Base-by-base conservation (phyloP, 2,888 invertebrate species). In the Allygus modestus region DNA sequence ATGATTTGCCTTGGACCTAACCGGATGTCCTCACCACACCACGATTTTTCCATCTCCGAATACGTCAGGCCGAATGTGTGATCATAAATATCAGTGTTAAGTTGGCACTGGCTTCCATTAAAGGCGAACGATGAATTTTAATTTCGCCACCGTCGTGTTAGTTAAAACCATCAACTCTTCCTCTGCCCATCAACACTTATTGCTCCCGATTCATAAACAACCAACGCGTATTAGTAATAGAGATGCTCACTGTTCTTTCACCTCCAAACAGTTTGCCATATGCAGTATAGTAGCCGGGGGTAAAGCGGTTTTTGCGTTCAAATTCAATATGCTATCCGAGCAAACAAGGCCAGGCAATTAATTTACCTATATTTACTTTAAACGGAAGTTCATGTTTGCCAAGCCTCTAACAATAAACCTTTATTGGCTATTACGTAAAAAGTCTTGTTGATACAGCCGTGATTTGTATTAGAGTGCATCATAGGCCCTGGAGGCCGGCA, bases 281-380 rank as follows among this genome's bases (percentile, higher is more conserved):
- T 23, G 15, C 23, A 15, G 23, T 46, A n/a, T n/a, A 17, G n/a
- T 54, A 54, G 54, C 54, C 54, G 54, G 54, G 5, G 54, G 65
- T 28, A 15, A 0, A 1, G 28, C 65, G 31, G 65, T 65, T 65
- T 58, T 65, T 65, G 28, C 31, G 65, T 65, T 65, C 28, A 28
- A 65, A 65, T 65, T 65, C 65, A 65, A 65, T 65, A 65, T 65
- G 4, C 65, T 65, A 28, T 65, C 15, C 65, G 1, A 28, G 31
- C 65, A 65, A 65, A 65, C 65, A 65, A 26, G 28, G 65, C 28
- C n/a, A 0, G 65, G 31, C 5, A 31, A 65, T 65, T 65, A 65
- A 65, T 65, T 65, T 65, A 65, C 65, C 65, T 65, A 65, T 65
- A 65, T 65, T 65, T 65, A 65, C 65, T 28, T 65, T 65, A 28